A percentile compares a stretch with the other conserved stretches of the same genome.
These are phyloP conservation scores for Tringa solitaria DNA, from an alignment of 2,113 vertebrate genomes.

Conservation along the genomic window DNA sequence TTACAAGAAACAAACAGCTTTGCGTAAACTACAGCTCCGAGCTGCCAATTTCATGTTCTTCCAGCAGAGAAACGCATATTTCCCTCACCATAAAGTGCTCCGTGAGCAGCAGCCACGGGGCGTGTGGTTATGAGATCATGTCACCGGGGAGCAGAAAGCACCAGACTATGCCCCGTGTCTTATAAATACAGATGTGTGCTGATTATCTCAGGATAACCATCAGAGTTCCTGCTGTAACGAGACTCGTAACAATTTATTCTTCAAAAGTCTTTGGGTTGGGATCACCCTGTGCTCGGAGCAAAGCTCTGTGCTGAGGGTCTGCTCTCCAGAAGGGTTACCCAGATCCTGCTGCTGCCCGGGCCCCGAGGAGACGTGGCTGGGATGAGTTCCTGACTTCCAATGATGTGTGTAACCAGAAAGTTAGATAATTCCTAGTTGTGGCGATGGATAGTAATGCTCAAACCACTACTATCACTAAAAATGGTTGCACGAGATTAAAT, in stretches of 20 bases:
- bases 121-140: constrained; percentile 25
- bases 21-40: not conserved
- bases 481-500: not conserved
- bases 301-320: not conserved
- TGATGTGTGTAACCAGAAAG: not conserved
- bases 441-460: not conserved
- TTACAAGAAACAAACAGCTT: constrained; percentile 9
- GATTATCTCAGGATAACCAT: not conserved
- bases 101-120: not conserved
- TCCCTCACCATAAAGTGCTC: not conserved
- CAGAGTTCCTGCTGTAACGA: not conserved
- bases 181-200: constrained; percentile 11
- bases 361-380: not conserved
- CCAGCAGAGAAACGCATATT: not conserved
- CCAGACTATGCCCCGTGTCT: not conserved
- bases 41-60: not conserved
- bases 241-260: not conserved
- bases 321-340: not conserved
- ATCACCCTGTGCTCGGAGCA: not conserved
- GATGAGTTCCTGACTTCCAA: not conserved
- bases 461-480: not conserved
- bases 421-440: not conserved
- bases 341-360: not conserved
- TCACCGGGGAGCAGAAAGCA: not conserved
- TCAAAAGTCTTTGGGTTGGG: not conserved